phyloP scores from a whole-genome alignment of 1,140 invertebrate genomes.

The Gryon sp. region DNA sequence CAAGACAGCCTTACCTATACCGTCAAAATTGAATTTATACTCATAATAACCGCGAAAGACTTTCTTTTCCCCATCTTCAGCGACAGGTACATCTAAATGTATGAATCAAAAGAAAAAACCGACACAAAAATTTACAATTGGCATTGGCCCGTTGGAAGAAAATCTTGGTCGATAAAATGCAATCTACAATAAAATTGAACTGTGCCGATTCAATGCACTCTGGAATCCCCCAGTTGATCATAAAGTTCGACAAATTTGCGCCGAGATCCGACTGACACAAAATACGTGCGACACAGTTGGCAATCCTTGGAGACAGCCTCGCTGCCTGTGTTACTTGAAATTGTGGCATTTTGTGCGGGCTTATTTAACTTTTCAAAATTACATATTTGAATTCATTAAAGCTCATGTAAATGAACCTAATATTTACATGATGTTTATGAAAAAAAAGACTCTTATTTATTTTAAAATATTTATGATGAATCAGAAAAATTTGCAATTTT shows the following conservation, averaged over 20 bases:
- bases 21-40: slow-evolving; percentile 19
- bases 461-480: no score
- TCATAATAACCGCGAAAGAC: slow-evolving; percentile 1
- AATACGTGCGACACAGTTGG: slow-evolving; percentile 28
- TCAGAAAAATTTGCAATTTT: no score
- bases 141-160: neutral
- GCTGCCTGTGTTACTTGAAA: slow-evolving; percentile 40
- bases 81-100: slow-evolving; percentile 30
- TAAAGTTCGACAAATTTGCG: slow-evolving; percentile 14
- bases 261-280: slow-evolving; percentile 9
- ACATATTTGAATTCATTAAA: no score
- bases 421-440: no score
- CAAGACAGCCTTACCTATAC: slow-evolving; percentile 7
- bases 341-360: slow-evolving; percentile 44
- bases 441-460: no score
- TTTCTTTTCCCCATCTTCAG: neutral
- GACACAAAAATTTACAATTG: neutral
- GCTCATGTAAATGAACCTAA: no score
- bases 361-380: no score
- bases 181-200: slow-evolving; percentile 33
- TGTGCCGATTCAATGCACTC: slow-evolving; percentile 1
- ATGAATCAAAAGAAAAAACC: slow-evolving; percentile 12
- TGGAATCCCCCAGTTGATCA: slow-evolving; percentile 17
- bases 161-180: neutral
- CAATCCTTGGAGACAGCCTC: slow-evolving; percentile 36